Evolutionary conservation across 2,888 invertebrate species (phyloP), one percentile per base, ranked within the genome.

Genomic region (Brachypterus glaber): DNA sequence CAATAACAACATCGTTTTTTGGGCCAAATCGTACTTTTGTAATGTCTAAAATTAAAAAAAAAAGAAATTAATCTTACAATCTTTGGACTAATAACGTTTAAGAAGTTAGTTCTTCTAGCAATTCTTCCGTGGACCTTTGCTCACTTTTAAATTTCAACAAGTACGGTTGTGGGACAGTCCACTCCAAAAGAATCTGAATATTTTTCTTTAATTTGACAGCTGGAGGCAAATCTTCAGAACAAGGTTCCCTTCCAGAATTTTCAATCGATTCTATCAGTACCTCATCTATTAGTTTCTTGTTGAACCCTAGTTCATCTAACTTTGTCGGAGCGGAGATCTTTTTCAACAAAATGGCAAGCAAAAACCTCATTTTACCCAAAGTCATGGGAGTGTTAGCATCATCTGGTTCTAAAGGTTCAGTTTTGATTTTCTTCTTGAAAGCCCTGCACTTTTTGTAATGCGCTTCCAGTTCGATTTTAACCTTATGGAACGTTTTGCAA

Each of bases 261-360:
- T 80, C 75, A 26, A 89, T 71, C 0, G 87, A 85, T 48, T 85
- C 84, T 36, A 79, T 70, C 1, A 90, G 71, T 3, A 89, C 79
- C 46, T 87, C 83, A 58, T 89, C 89, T 44, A 90, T 86, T 4
- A 87, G 71, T 33, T 79, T 68, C 52, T 75, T 76, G 64, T 77
- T 75, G 62, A 76, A 77, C 52, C 89, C 88, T 57, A 89, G 67
- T 53, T 80, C 81, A 44, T 79, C 77, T 30, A 89, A 71, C 53
- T 81, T 77, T 50, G 82, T 81, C 47, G 80, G 78, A n/a, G 79
- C 77, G 12, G 87, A 87, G 46, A 90, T 88, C 63, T 83, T 82
- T 53, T 86, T 86, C 35, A 89, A 65, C 27, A 89, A 72, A 29
- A 88, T 78, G 2, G 88, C 89, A 46, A 89, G 69, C 25, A 87